Conservation (phyloP, 64 coral and sea anemone species). For the Montipora capricornis region DNA sequence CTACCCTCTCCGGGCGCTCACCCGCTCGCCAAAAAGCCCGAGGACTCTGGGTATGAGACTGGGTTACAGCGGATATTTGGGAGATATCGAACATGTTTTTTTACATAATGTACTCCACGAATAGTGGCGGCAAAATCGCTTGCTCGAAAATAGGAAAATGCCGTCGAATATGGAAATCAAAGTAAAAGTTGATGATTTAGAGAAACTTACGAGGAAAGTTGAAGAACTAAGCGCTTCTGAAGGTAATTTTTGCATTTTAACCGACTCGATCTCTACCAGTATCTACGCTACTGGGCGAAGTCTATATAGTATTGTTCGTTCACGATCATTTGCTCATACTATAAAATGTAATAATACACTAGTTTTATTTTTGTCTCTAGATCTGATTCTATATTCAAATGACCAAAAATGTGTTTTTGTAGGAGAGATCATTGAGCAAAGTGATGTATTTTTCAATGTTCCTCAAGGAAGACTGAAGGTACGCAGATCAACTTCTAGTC, state of each 20-base stretch:
- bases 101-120: neutral
- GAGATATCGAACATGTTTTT: neutral
- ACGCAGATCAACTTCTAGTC: neutral
- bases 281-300: neutral
- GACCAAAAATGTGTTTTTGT: neutral
- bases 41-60: too few relatives aligned
- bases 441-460: slow-evolving; percentile 83
- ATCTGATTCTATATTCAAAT: neutral
- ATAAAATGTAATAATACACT: too few relatives aligned
- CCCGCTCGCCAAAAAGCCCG: too few relatives aligned
- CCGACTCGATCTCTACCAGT: neutral
- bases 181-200: slow-evolving; percentile 75
- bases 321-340: too few relatives aligned
- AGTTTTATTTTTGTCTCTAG: too few relatives aligned
- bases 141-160: neutral
- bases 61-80: too few relatives aligned
- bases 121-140: neutral
- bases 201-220: slow-evolving; percentile 61
- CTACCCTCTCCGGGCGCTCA: too few relatives aligned
- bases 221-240: slow-evolving; percentile 75
- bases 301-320: neutral
- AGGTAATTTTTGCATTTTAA: slow-evolving; percentile 23
- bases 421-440: slow-evolving; percentile 82
- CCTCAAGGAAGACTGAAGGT: slow-evolving; percentile 90
- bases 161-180: slow-evolving; percentile 94